Conservation (phyloP, 2,797 vertebrate genomes). For the Sebastes kiyomatsui region DNA sequence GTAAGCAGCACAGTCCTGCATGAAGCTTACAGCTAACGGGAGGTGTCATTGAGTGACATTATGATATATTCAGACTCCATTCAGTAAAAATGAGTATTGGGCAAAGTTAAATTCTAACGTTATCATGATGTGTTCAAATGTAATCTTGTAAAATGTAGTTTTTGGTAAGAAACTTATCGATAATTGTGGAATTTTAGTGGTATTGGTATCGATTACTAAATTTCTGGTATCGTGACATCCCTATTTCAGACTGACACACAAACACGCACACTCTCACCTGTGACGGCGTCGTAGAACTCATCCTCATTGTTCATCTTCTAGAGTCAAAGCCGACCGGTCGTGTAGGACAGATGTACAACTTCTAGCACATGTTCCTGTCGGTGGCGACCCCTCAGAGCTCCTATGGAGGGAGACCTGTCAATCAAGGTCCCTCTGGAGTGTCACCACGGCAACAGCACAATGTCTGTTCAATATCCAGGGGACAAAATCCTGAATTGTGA, state of each 20-base stretch:
- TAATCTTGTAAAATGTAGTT: neutral
- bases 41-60: too few relatives aligned
- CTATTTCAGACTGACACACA: neutral
- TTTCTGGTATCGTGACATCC: too few relatives aligned
- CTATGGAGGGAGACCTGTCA: conserved; percentile 39
- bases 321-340: conserved; percentile 58
- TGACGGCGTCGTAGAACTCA: conserved; percentile 96
- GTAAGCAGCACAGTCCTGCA: too few relatives aligned
- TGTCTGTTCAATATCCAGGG: neutral
- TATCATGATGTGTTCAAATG: neutral
- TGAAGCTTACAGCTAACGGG: too few relatives aligned
- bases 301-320: conserved; percentile 95
- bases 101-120: neutral
- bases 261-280: conserved; percentile 82
- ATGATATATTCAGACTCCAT: too few relatives aligned
- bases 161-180: neutral
- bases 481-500: neutral
- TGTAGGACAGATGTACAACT: conserved; percentile 46
- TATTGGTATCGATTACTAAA: too few relatives aligned
- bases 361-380: conserved; percentile 82
- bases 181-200: neutral
- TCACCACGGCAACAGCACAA: conserved; percentile 22
- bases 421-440: conserved; percentile 23
- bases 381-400: conserved; percentile 27
- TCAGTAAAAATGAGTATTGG: too few relatives aligned